phyloP scores from a whole-genome alignment of 53 echinoderm and acorn worm species.

The Apostichopus leukothele region DNA sequence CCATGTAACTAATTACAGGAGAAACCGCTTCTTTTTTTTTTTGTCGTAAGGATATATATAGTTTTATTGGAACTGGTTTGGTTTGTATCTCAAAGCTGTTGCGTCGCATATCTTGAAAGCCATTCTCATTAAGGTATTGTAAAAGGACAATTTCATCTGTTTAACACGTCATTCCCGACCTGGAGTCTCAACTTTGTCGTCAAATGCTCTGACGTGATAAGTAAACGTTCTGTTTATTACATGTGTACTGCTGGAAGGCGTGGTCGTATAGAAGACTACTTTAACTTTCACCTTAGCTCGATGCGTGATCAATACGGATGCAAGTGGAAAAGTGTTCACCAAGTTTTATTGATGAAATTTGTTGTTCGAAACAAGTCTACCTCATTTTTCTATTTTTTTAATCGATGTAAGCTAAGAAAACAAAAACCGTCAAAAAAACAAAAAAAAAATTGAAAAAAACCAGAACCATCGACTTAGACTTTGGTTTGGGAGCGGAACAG shows the following conservation, averaged over 20 bases:
- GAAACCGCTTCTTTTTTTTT: neutral
- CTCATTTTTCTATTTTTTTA: slow-evolving; percentile 44
- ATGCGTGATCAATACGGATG: slow-evolving; percentile 42
- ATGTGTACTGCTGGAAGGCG: neutral
- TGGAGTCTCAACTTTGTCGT: neutral
- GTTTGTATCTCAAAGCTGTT: neutral
- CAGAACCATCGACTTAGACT: slow-evolving; percentile 22
- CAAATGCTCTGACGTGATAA: neutral
- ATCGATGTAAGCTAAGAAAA: slow-evolving; percentile 42
- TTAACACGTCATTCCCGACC: neutral
- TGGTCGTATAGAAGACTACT: neutral
- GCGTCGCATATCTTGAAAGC: neutral
- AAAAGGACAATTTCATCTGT: neutral
- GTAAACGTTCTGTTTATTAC: neutral
- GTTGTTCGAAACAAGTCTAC: slow-evolving; percentile 52
- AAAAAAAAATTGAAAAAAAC: neutral
- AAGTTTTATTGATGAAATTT: slow-evolving; percentile 50
- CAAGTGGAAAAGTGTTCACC: slow-evolving; percentile 41
- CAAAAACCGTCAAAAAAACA: neutral
- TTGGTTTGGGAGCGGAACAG: slow-evolving; percentile 39
- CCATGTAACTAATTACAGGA: neutral
- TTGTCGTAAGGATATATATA: slow-evolving; percentile 2
- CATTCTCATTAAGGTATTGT: slow-evolving; percentile 11
- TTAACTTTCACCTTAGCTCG: slow-evolving; percentile 42
- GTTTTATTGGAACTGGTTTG: neutral